Percentiles rank a stretch among this genome's conserved stretches.
Evolutionary conservation across 2,888 invertebrate species (phyloP).

Genomic region (Metacarcinus magister): DNA sequence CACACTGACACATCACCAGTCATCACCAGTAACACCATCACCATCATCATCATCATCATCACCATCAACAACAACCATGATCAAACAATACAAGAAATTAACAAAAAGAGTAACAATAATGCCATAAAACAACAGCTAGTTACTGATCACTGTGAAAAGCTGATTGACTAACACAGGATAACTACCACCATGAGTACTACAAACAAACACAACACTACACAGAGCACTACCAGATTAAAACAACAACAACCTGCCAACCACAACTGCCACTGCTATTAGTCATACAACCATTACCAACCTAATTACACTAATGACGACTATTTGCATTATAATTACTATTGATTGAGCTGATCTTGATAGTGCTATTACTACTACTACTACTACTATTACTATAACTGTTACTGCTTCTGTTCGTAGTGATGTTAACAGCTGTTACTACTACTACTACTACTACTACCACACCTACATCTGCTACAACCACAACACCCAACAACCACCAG

Average conservation of each 20-base stretch:
- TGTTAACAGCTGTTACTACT: background rate
- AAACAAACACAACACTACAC: background rate
- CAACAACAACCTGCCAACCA: background rate
- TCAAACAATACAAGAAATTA: background rate
- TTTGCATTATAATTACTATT: background rate
- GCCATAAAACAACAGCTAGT: background rate
- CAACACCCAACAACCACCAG: background rate
- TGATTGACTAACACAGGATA: background rate
- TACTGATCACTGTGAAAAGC: background rate
- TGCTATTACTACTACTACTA: constrained; percentile 34
- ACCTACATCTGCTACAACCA: background rate
- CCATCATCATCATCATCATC: background rate
- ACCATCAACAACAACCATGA: background rate
- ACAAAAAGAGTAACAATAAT: background rate
- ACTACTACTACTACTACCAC: background rate
- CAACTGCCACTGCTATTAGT: constrained; percentile 1
- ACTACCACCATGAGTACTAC: background rate
- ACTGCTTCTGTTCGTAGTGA: background rate
- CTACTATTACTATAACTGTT: background rate
- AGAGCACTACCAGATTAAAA: background rate
- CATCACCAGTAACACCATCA: background rate
- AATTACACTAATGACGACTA: background rate
- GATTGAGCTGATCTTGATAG: background rate
- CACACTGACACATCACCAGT: background rate
- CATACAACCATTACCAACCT: background rate